Evolutionary conservation across 2,797 vertebrate species (phyloP).

Genomic region (Meriones psammophilus): DNA sequence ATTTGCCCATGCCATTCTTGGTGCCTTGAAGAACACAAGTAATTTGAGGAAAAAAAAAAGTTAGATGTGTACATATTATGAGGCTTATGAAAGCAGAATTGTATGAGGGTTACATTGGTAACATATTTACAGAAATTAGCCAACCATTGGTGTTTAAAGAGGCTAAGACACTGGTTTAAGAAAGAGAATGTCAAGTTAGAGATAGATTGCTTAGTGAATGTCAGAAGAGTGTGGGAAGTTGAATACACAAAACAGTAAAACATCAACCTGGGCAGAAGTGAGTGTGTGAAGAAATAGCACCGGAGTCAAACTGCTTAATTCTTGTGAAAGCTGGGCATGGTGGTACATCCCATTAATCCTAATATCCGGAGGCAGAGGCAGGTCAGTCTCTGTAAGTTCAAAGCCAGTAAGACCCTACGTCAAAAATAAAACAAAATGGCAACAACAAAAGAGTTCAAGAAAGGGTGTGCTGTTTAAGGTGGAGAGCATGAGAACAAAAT

Average conservation of each 20-base stretch:
- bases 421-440: background rate
- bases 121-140: slow-evolving; percentile 17
- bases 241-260: background rate
- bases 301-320: background rate
- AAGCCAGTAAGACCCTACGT: background rate
- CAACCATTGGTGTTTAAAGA: background rate
- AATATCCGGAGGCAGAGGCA: background rate
- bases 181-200: background rate
- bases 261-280: background rate
- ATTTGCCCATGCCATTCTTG: slow-evolving; percentile 11
- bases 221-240: background rate
- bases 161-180: background rate
- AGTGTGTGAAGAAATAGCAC: background rate
- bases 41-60: slow-evolving; percentile 54
- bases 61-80: background rate
- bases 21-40: background rate
- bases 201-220: background rate
- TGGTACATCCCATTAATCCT: background rate
- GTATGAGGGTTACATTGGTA: slow-evolving; percentile 11
- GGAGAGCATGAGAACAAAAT: background rate
- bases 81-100: slow-evolving; percentile 10
- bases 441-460: background rate
- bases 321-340: background rate
- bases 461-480: background rate
- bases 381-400: background rate